Percentiles rank a stretch among this genome's conserved stretches.
phyloP scores from a whole-genome alignment of 2,888 invertebrate species.

The Morpho deidamia region DNA sequence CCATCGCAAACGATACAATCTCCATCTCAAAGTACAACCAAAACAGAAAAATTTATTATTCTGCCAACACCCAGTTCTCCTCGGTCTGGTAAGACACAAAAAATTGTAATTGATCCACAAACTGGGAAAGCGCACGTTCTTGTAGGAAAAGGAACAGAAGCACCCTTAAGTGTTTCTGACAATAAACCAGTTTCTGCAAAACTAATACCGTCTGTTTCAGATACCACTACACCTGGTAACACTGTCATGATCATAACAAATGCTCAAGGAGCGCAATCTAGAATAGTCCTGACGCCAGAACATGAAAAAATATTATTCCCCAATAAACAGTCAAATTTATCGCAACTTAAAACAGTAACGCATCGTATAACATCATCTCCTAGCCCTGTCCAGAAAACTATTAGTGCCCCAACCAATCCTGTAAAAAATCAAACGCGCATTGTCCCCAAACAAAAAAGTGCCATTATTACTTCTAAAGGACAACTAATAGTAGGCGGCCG shows the following conservation, averaged over 20 bases:
- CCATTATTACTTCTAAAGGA: slow-evolving; percentile 78
- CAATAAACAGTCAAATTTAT: slow-evolving; percentile 63
- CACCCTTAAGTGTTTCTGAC: slow-evolving; percentile 36
- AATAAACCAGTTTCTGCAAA: slow-evolving; percentile 63
- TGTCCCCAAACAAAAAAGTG: slow-evolving; percentile 64
- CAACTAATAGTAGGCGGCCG: slow-evolving; percentile 72
- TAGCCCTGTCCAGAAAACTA: slow-evolving; percentile 39
- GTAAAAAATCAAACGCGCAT: slow-evolving; percentile 54
- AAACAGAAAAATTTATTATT: slow-evolving; percentile 66
- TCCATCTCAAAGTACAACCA: slow-evolving; percentile 41
- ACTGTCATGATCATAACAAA: slow-evolving; percentile 82
- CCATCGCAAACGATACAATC: slow-evolving; percentile 41
- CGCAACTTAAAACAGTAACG: slow-evolving; percentile 58
- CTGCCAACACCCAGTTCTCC: slow-evolving; percentile 55
- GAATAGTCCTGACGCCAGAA: slow-evolving; percentile 79
- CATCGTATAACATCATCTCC: slow-evolving; percentile 51
- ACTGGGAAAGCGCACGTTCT: slow-evolving; percentile 69
- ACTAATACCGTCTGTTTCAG: slow-evolving; percentile 50
- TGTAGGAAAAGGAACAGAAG: slow-evolving; percentile 50
- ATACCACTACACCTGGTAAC: slow-evolving; percentile 56
- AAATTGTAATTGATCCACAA: slow-evolving; percentile 70
- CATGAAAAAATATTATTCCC: slow-evolving; percentile 80
- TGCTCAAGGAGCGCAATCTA: slow-evolving; percentile 79
- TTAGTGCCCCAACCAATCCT: slow-evolving; percentile 37
- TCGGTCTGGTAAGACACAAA: slow-evolving; percentile 58